Evolutionary conservation across 2,888 invertebrate genomes (phyloP).

Genomic region (Latrodectus elegans): DNA sequence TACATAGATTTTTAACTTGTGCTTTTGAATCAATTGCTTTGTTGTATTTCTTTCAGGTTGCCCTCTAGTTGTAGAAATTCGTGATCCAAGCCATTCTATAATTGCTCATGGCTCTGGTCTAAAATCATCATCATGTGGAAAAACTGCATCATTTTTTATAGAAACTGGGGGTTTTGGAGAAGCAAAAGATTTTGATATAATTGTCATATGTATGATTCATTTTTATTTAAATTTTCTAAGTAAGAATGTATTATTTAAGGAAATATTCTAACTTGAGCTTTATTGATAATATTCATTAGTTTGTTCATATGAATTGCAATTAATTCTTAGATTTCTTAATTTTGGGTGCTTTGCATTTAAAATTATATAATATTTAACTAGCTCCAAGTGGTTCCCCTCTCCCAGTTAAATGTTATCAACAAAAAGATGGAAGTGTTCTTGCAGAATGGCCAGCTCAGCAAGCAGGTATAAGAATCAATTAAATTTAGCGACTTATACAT

Average conservation of each 20-base stretch:
- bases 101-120: slow-evolving; percentile 87
- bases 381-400: slow-evolving; percentile 77
- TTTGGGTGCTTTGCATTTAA: not conserved
- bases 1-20: not conserved
- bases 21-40: not conserved
- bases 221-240: not conserved
- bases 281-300: not conserved
- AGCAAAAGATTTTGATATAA: slow-evolving; percentile 89
- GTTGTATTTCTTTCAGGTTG: slow-evolving; percentile 75
- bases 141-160: slow-evolving; percentile 89
- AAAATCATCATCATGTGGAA: slow-evolving; percentile 88
- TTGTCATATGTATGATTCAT: slow-evolving; percentile 81
- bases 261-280: no score
- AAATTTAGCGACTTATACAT: no score
- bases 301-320: not conserved
- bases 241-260: no score
- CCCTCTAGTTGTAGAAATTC: slow-evolving; percentile 79
- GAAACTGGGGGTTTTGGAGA: slow-evolving; percentile 83
- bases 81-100: slow-evolving; percentile 82
- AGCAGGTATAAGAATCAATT: slow-evolving; percentile 65
- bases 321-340: not conserved
- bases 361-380: slow-evolving; percentile 7
- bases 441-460: slow-evolving; percentile 90
- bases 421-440: slow-evolving; percentile 93
- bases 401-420: slow-evolving; percentile 94